Evolutionary conservation across 2,113 vertebrate species (phyloP), one percentile per base, ranked within the genome.

Genomic region (Gallinago paraguaiae): DNA sequence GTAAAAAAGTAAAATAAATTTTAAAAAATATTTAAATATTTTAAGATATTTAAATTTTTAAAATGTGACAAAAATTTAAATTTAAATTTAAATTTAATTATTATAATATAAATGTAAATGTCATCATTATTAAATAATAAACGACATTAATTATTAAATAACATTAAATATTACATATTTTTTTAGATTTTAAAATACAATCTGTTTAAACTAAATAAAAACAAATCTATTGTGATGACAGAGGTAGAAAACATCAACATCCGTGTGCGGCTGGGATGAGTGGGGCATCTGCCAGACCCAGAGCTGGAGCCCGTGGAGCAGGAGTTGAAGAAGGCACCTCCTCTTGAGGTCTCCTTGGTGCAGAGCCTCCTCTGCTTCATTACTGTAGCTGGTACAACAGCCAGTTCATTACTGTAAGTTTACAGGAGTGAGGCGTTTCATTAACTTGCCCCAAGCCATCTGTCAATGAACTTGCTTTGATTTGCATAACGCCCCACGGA

Each of bases 221-320:
- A 30, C 56, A 56, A 5, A 63, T 50, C 12, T 50, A 16, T 16
- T 27, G 27, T 2, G 6, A 17, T 17, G 30, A 20, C 5, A 19
- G 15, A 0, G 1, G 11, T 31, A 23, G 53, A 50, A 51, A 81
- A 0, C 28, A 74, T 31, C 30, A 24, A 3, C 12, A 3, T 3
- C 18, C 7, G 10, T 7, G 16, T 3, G 20, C 0, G 2, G 16
- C 8, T 25, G 25, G 30, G 6, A 30, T 11, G 24, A 9, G 22
- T 0, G 2, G 27, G 20, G 27, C 5, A 22, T 10, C 27, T 45
- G 35, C 4, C 13, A 10, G 33, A 28, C 15, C 13, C 7, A 53
- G 35, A 72, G 35, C n/a, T 72, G 0, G 0, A 39, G 22, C 8
- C 37, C 0, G 0, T 37, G 33, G 33, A n/a, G 16, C 13, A 12